These are phyloP conservation scores for Drosophila mettleri DNA, from an alignment of 2,888 invertebrate species.

Conservation along the genomic window DNA sequence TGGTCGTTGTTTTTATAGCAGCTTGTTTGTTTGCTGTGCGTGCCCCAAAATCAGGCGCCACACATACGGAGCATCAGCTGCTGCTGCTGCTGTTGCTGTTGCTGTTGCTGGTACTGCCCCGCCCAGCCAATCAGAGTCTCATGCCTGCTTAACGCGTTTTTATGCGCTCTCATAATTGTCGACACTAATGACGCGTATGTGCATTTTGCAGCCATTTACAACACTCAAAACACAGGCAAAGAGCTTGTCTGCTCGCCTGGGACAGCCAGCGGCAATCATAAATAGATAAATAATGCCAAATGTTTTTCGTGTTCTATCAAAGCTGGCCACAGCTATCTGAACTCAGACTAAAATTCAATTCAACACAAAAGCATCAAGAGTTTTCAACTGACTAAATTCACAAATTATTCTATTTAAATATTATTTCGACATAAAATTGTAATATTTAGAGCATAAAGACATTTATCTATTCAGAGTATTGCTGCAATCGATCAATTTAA, in stretches of 20 bases:
- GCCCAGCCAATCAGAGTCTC: conserved; percentile 20
- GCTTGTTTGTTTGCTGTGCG: conserved; percentile 55
- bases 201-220: conserved; percentile 32
- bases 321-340: neutral
- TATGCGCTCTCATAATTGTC: conserved; percentile 64
- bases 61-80: conserved; percentile 25
- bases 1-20: conserved; percentile 3
- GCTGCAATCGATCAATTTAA: neutral
- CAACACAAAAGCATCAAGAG: neutral
- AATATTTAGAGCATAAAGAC: neutral
- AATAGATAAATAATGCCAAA: conserved; percentile 45
- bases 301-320: conserved; percentile 8
- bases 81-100: neutral
- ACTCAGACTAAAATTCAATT: neutral
- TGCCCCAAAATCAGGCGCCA: conserved; percentile 53
- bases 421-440: neutral
- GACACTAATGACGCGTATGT: conserved; percentile 57
- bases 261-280: conserved; percentile 11
- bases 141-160: conserved; percentile 52
- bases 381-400: neutral
- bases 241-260: conserved; percentile 9
- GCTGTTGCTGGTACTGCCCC: conserved; percentile 1
- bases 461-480: neutral
- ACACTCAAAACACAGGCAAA: conserved; percentile 22
- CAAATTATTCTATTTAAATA: neutral